These are phyloP conservation scores for Drosophila lutescens DNA, from an alignment of 2,888 invertebrate genomes.

Conservation along the genomic window DNA sequence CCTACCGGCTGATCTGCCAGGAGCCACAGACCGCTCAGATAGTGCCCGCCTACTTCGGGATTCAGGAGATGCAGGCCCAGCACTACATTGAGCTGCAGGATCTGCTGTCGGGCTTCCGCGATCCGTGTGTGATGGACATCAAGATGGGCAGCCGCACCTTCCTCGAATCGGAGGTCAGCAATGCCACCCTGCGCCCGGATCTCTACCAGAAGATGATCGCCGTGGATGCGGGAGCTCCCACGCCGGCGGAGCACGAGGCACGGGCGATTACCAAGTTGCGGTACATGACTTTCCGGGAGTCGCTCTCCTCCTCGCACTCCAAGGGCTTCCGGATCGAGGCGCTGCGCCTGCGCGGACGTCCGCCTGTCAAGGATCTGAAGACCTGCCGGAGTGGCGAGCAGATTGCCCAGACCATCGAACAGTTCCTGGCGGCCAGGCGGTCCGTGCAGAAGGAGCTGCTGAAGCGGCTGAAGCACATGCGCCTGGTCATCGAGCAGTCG, in stretches of 20 bases:
- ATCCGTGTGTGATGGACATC: conserved; percentile 98
- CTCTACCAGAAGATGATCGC: conserved; percentile 98
- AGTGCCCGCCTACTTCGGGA: conserved; percentile 93
- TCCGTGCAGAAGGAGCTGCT: conserved; percentile 88
- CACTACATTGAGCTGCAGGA: conserved; percentile 98
- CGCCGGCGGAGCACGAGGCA: conserved; percentile 90
- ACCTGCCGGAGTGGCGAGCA: conserved; percentile 92
- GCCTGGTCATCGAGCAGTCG: conserved; percentile 92
- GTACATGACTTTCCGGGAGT: conserved; percentile 98
- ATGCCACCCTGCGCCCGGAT: conserved; percentile 92
- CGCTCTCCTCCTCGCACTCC: conserved; percentile 95
- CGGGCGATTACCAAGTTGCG: conserved; percentile 97
- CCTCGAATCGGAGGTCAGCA: conserved; percentile 96
- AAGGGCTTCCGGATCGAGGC: conserved; percentile 98
- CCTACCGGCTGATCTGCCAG: conserved; percentile 91
- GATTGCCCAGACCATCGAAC: conserved; percentile 89
- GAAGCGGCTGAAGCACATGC: conserved; percentile 90
- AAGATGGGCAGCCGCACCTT: conserved; percentile 99
- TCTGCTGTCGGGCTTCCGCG: conserved; percentile 93
- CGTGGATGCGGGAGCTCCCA: conserved; percentile 94
- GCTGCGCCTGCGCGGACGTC: conserved; percentile 92
- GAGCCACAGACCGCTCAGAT: conserved; percentile 87
- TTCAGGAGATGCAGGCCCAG: conserved; percentile 90
- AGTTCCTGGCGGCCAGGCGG: conserved; percentile 89
- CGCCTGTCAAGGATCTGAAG: conserved; percentile 94